Conservation (phyloP, 2,113 vertebrate species). For the Nematolebias whitei region DNA sequence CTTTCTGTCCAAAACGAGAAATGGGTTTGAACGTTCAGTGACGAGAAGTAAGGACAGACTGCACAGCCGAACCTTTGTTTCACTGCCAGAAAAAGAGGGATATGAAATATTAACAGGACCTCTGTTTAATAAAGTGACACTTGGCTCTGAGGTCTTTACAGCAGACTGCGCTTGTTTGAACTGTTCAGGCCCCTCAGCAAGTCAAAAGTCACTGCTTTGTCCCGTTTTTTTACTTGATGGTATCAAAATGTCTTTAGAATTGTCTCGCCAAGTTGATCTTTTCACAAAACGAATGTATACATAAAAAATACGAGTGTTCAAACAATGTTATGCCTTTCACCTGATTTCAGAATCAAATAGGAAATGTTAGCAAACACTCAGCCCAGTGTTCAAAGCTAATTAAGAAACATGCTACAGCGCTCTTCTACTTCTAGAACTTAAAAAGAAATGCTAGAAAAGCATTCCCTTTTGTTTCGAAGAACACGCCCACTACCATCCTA, state of each 20-base stretch:
- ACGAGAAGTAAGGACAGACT: conserved; percentile 55
- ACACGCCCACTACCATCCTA: conserved; percentile 14
- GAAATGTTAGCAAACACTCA: too few relatives aligned
- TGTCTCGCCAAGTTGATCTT: too few relatives aligned
- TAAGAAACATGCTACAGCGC: too few relatives aligned
- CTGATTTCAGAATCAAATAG: not conserved
- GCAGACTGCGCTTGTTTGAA: conserved; percentile 19
- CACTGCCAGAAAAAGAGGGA: conserved; percentile 43
- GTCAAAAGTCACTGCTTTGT: not conserved
- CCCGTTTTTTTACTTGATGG: not conserved
- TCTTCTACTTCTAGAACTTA: conserved; percentile 6
- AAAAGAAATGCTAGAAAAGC: conserved; percentile 3
- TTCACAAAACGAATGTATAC: too few relatives aligned
- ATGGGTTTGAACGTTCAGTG: conserved; percentile 43
- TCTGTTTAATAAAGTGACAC: conserved; percentile 51
- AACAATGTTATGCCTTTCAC: not conserved
- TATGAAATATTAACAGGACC: conserved; percentile 64
- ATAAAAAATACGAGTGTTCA: not conserved
- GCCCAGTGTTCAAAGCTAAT: too few relatives aligned
- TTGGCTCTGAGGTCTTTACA: conserved; percentile 20
- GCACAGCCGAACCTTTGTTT: conserved; percentile 54
- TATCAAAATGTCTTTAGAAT: too few relatives aligned
- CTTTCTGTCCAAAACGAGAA: conserved; percentile 43
- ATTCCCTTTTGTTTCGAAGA: conserved; percentile 15
- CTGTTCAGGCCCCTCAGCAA: conserved; percentile 20